phyloP scores from a whole-genome alignment of 1,140 invertebrate species.

The Eueides isabella region DNA sequence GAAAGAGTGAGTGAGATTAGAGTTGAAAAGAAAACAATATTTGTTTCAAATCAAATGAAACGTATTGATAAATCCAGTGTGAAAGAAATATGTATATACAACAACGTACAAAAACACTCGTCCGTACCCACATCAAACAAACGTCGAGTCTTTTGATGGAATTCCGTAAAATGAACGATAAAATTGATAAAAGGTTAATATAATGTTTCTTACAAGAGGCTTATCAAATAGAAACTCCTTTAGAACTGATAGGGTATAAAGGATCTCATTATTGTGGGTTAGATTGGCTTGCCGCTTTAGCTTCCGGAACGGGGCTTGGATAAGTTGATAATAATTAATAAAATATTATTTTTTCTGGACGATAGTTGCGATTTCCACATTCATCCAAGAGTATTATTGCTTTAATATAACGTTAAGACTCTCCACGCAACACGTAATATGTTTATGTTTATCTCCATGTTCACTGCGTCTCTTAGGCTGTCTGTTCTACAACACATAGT shows the following conservation, averaged over 20 bases:
- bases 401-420: too few species aligned
- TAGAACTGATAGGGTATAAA: slow-evolving; percentile 6
- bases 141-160: not conserved
- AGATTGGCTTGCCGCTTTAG: not conserved
- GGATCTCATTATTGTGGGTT: not conserved
- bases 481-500: too few species aligned
- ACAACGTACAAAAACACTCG: not conserved
- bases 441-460: too few species aligned
- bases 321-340: not conserved
- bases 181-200: not conserved
- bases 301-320: not conserved
- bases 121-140: not conserved
- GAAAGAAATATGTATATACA: not conserved
- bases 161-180: not conserved
- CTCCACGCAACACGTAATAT: too few species aligned
- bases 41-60: not conserved
- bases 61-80: not conserved
- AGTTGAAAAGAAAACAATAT: too few species aligned
- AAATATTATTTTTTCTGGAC: not conserved
- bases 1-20: too few species aligned
- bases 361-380: too few species aligned
- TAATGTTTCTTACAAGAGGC: not conserved
- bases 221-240: not conserved
- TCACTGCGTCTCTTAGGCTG: too few species aligned
- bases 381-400: too few species aligned